A percentile compares a stretch with the other conserved stretches of the same genome.
Conservation (phyloP, 2,113 vertebrate genomes). For the Peucedramus taeniatus region DNA sequence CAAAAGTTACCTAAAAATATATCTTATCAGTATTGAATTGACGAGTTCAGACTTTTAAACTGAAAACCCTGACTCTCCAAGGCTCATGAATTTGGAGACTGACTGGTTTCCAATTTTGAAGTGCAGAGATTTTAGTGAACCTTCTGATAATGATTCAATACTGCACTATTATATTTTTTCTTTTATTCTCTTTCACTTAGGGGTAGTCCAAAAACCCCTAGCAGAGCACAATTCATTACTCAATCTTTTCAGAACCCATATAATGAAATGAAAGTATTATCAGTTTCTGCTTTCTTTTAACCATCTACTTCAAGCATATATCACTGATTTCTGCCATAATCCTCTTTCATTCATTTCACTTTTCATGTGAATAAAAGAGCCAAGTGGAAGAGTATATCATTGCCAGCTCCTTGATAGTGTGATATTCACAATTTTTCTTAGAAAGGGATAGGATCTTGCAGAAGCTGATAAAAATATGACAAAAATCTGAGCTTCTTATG, state of each 20-base stretch:
- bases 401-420: neutral
- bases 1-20: neutral
- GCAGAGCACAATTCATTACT: neutral
- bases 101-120: neutral
- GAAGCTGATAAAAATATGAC: neutral
- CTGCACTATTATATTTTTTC: neutral
- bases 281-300: neutral
- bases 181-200: neutral
- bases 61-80: neutral
- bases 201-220: neutral
- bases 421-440: neutral
- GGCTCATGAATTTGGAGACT: neutral
- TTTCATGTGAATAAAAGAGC: neutral
- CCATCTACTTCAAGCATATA: neutral
- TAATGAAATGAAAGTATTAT: neutral
- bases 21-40: neutral
- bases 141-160: neutral
- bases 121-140: neutral
- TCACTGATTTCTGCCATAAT: neutral
- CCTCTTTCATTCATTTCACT: neutral
- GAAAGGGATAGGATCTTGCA: neutral
- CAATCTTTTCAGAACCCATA: neutral
- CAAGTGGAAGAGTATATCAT: neutral
- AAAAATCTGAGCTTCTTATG: neutral
- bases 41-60: neutral